Evolutionary conservation across 2,113 vertebrate genomes (phyloP).

Genomic region (Phycodurus eques): DNA sequence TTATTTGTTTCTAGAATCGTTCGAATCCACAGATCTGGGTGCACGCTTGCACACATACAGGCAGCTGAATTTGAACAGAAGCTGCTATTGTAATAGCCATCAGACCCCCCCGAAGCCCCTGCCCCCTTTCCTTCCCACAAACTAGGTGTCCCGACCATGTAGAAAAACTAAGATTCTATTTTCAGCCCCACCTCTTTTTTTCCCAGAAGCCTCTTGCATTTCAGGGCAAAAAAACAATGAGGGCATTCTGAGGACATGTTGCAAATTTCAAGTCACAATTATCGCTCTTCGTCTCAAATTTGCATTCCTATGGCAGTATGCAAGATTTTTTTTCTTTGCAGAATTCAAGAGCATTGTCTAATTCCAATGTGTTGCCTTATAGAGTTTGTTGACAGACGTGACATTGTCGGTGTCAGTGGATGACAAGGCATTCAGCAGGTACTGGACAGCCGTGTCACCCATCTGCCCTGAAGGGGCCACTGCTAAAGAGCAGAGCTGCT

Average conservation of each 20-base stretch:
- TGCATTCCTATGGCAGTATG: not conserved
- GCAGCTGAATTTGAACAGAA: slow-evolving; percentile 59
- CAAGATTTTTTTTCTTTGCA: not conserved
- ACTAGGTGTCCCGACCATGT: slow-evolving; percentile 48
- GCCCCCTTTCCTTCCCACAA: slow-evolving; percentile 18
- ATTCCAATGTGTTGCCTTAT: not conserved
- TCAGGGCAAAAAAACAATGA: slow-evolving; percentile 37
- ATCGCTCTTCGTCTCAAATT: slow-evolving; percentile 13
- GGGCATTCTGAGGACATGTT: slow-evolving; percentile 49
- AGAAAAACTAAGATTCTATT: slow-evolving; percentile 67
- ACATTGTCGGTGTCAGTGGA: slow-evolving; percentile 82
- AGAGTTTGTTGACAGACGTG: slow-evolving; percentile 91
- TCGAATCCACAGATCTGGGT: slow-evolving; percentile 59
- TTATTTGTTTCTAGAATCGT: slow-evolving; percentile 65
- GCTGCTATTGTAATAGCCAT: slow-evolving; percentile 63
- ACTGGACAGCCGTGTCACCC: slow-evolving; percentile 84
- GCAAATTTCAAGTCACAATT: slow-evolving; percentile 43
- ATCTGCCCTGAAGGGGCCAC: slow-evolving; percentile 86
- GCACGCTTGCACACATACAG: slow-evolving; percentile 20
- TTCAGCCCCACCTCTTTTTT: slow-evolving; percentile 53
- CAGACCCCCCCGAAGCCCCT: slow-evolving; percentile 32
- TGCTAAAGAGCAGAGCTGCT: slow-evolving; percentile 79
- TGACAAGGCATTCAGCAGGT: slow-evolving; percentile 80
- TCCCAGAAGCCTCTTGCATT: slow-evolving; percentile 38
- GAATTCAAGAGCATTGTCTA: not conserved